These are phyloP conservation scores for Lycocerus yunnanus DNA, from an alignment of 2,888 invertebrate genomes.

Conservation along the genomic window DNA sequence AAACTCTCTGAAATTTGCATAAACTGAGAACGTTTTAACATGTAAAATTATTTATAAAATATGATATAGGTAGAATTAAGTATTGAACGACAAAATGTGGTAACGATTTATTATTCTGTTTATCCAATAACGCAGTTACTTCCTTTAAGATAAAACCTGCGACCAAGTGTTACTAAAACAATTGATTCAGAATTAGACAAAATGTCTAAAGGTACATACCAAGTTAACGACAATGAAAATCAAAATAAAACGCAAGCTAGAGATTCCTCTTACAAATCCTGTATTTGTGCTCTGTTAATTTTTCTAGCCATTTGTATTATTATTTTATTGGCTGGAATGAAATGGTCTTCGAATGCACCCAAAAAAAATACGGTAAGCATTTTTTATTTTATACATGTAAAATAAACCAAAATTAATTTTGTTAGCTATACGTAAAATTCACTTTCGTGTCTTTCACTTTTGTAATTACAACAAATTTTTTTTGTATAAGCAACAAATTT, in stretches of 20 bases:
- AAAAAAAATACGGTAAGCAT: background rate
- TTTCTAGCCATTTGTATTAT: slow-evolving; percentile 36
- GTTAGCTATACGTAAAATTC: too few relatives aligned
- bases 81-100: slow-evolving; percentile 30
- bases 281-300: slow-evolving; percentile 34
- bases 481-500: too few relatives aligned
- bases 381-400: background rate
- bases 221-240: slow-evolving; percentile 22
- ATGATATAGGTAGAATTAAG: too few relatives aligned
- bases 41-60: too few relatives aligned
- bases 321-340: slow-evolving; percentile 22
- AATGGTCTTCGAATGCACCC: slow-evolving; percentile 5
- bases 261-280: slow-evolving; percentile 37
- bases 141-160: slow-evolving; percentile 15
- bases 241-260: slow-evolving; percentile 2
- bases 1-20: too few relatives aligned
- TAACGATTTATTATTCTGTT: slow-evolving; percentile 26
- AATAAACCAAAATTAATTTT: background rate
- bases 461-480: too few relatives aligned
- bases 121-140: slow-evolving; percentile 3
- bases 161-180: background rate
- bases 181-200: background rate
- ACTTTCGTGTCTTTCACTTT: too few relatives aligned
- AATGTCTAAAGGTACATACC: slow-evolving; percentile 34
- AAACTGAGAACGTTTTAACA: too few relatives aligned